Conservation (phyloP, 2,888 invertebrate species). For the Punctoribates punctum region DNA sequence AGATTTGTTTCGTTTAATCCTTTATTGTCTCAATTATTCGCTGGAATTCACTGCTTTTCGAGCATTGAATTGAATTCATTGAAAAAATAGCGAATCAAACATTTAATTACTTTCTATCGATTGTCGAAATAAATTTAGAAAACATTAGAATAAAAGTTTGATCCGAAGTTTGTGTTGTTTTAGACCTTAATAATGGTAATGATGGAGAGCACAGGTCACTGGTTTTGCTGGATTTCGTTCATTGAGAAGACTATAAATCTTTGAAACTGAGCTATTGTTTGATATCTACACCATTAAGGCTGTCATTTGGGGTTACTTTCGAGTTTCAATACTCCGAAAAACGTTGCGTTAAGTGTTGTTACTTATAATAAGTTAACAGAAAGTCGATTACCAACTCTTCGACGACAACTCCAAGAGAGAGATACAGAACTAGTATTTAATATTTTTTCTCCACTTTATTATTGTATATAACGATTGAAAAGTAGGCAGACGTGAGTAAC, state of each 20-base stretch:
- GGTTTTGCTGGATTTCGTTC: conserved; percentile 10
- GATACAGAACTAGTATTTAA: conserved; percentile 24
- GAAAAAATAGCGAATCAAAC: not conserved
- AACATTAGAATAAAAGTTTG: conserved; percentile 1
- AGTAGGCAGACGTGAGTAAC: conserved; percentile 12
- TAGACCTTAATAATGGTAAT: conserved; percentile 11
- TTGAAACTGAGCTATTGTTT: conserved; percentile 30
- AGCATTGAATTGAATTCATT: not conserved
- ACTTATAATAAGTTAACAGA: conserved; percentile 31
- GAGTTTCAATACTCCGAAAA: not conserved
- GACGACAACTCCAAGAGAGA: not conserved
- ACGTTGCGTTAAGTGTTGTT: conserved; percentile 33
- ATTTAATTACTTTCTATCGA: not conserved
- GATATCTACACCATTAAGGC: conserved; percentile 35
- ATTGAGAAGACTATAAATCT: conserved; percentile 31
- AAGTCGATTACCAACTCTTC: conserved; percentile 28
- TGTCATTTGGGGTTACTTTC: conserved; percentile 34
- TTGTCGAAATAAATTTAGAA: not conserved
- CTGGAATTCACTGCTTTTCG: not conserved
- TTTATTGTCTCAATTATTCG: not conserved
- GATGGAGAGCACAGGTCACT: conserved; percentile 24
- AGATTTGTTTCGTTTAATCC: not conserved
- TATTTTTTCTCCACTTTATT: not conserved
- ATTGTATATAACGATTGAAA: conserved; percentile 6
- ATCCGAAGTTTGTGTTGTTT: not conserved